phyloP scores from a whole-genome alignment of 2,888 invertebrate genomes.

The Autographa pulchrina region DNA sequence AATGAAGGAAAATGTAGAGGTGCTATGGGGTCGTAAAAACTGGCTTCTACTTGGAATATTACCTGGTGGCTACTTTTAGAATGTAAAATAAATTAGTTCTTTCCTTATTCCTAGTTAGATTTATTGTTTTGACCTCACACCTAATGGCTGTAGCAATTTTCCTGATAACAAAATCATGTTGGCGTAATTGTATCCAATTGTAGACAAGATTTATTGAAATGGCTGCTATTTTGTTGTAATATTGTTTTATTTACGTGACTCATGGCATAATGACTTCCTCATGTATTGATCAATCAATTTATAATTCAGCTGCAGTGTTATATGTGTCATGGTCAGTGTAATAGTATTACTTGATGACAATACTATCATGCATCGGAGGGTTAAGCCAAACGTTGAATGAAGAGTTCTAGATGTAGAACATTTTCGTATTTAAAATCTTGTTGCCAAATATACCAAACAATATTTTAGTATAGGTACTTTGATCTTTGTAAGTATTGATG shows the following conservation, averaged over 20 bases:
- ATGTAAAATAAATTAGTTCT: constrained; percentile 16
- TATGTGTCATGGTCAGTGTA: neutral
- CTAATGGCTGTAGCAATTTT: constrained; percentile 39
- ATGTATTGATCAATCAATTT: neutral
- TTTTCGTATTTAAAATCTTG: too few species aligned
- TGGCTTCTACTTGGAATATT: neutral
- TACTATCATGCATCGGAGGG: too few species aligned
- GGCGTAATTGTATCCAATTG: constrained; percentile 49
- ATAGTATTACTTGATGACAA: too few species aligned
- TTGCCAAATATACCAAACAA: too few species aligned
- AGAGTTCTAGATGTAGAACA: too few species aligned
- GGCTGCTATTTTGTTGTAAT: neutral
- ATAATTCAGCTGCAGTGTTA: neutral
- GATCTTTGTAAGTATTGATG: too few species aligned
- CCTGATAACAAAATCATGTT: constrained; percentile 46
- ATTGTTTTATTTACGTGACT: neutral
- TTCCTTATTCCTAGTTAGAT: constrained; percentile 26
- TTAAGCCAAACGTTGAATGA: too few species aligned
- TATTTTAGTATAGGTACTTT: too few species aligned
- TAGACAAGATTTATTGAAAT: constrained; percentile 36
- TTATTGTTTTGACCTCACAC: constrained; percentile 46
- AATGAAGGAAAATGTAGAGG: too few species aligned
- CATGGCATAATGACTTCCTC: neutral
- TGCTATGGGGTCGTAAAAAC: too few species aligned
- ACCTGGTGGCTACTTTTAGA: neutral